Conservation (phyloP, 1,140 invertebrate species). For the Cardiocondyla obscurior region DNA sequence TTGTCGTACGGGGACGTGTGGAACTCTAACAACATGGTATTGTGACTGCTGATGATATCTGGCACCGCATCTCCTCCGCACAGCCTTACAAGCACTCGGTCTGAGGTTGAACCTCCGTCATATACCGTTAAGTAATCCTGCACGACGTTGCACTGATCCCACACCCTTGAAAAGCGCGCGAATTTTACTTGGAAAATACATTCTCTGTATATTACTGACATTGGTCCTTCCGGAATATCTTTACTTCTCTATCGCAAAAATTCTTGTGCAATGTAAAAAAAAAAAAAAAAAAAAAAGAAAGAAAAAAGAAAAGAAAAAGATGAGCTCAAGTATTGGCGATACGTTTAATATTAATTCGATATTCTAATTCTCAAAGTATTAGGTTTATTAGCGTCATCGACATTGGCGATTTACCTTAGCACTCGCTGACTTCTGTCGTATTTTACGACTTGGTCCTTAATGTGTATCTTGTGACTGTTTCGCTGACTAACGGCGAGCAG, state of each 20-base stretch:
- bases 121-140: conserved; percentile 93
- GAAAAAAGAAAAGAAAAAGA: too few relatives aligned
- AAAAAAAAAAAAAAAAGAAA: too few relatives aligned
- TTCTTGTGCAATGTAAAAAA: too few relatives aligned
- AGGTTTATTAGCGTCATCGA: not conserved
- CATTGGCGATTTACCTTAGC: conserved; percentile 85
- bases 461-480: conserved; percentile 91
- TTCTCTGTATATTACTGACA: not conserved
- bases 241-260: not conserved
- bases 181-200: conserved; percentile 10
- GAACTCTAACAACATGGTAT: conserved; percentile 92
- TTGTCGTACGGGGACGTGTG: conserved; percentile 92
- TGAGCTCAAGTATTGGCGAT: not conserved
- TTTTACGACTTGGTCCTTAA: conserved; percentile 91
- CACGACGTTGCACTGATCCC: conserved; percentile 92
- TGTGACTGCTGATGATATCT: conserved; percentile 90
- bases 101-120: conserved; percentile 89
- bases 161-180: conserved; percentile 85
- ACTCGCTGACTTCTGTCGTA: conserved; percentile 90
- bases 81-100: conserved; percentile 90
- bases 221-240: not conserved
- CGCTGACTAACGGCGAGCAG: conserved; percentile 89
- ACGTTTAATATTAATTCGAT: not conserved
- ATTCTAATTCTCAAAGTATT: not conserved
- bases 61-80: conserved; percentile 93